Conservation (phyloP, 2,797 vertebrate species). For the Phoxinus dragarum region DNA sequence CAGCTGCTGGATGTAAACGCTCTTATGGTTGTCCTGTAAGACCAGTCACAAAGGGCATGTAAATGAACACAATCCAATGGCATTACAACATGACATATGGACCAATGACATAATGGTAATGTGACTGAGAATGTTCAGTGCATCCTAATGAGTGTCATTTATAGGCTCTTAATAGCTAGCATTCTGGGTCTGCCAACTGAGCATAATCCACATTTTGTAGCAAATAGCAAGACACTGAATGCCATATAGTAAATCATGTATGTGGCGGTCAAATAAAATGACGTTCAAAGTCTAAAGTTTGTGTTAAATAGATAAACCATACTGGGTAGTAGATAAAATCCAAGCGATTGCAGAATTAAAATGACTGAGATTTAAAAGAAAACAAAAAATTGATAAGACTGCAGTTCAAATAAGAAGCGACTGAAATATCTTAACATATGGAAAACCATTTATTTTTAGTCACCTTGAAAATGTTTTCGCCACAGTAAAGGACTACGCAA, state of each 20-base stretch:
- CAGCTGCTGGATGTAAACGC: slow-evolving; percentile 92
- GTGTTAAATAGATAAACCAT: background rate
- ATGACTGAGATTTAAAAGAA: background rate
- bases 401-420: background rate
- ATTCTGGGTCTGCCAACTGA: background rate
- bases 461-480: background rate
- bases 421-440: background rate
- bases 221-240: background rate
- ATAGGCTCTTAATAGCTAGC: background rate
- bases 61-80: slow-evolving; percentile 41
- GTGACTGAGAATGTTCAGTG: slow-evolving; percentile 20
- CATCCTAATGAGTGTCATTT: slow-evolving; percentile 31
- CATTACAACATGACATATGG: slow-evolving; percentile 15
- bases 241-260: background rate
- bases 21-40: slow-evolving; percentile 87
- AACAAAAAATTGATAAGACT: background rate
- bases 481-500: background rate
- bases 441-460: background rate
- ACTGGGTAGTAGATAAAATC: background rate
- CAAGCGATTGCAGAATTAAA: background rate
- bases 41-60: slow-evolving; percentile 30
- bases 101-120: slow-evolving; percentile 19
- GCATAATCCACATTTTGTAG: background rate
- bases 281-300: background rate
- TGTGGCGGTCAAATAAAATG: background rate